Conservation (phyloP, 2,113 vertebrate genomes). For the Apaloderma vittatum region DNA sequence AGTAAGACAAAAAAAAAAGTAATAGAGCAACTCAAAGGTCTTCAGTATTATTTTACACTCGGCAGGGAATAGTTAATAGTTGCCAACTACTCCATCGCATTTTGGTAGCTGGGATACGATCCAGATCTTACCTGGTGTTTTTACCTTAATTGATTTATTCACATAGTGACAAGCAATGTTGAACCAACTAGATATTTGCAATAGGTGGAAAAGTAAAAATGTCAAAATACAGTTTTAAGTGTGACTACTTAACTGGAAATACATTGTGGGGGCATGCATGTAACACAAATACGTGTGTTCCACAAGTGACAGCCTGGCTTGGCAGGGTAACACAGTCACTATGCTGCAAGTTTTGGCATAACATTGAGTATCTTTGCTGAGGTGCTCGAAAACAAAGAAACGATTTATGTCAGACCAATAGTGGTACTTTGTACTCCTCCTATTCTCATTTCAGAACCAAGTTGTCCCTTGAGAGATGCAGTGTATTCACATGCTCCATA, state of each 20-base stretch:
- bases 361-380: background rate
- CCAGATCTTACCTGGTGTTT: slow-evolving; percentile 32
- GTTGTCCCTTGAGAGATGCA: background rate
- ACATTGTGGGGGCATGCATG: slow-evolving; percentile 14
- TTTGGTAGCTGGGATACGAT: background rate
- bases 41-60: slow-evolving; percentile 38
- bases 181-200: background rate
- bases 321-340: background rate
- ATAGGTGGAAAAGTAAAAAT: background rate
- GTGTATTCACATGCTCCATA: background rate
- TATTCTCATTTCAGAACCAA: background rate
- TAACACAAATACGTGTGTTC: background rate
- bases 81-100: background rate
- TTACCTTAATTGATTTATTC: background rate
- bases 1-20: background rate
- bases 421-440: background rate
- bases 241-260: background rate
- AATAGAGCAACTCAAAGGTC: background rate
- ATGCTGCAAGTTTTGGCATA: background rate
- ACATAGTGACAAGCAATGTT: background rate
- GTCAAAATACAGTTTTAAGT: background rate
- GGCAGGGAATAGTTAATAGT: background rate
- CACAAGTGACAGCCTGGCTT: background rate
- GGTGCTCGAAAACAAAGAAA: background rate
- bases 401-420: background rate